Conservation (phyloP, 64 coral and sea anemone species). For the Stylophora pistillata region DNA sequence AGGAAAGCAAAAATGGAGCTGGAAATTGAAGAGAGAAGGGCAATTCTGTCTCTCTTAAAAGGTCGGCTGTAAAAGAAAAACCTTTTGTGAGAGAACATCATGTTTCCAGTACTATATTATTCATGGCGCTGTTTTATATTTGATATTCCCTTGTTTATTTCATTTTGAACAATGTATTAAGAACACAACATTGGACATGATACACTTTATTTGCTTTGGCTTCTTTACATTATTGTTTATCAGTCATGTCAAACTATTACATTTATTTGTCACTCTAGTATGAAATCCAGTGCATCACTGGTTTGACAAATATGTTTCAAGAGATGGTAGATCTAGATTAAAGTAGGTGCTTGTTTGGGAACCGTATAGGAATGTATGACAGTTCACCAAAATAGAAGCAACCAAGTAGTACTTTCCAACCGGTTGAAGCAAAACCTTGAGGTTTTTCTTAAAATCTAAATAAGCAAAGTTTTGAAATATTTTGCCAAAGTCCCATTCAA, state of each 20-base stretch:
- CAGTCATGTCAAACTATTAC: too few relatives aligned
- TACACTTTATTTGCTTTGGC: too few relatives aligned
- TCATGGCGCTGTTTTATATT: too few relatives aligned
- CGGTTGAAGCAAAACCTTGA: background rate
- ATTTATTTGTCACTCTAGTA: too few relatives aligned
- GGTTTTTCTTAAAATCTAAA: too few relatives aligned
- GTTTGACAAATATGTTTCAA: background rate
- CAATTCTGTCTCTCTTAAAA: slow-evolving; percentile 14
- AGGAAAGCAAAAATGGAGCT: slow-evolving; percentile 29
- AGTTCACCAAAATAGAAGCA: slow-evolving; percentile 1
- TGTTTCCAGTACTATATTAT: too few relatives aligned
- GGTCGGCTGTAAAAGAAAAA: background rate
- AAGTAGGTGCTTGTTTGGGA: slow-evolving; percentile 28
- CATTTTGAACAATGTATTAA: too few relatives aligned
- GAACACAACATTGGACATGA: too few relatives aligned
- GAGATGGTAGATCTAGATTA: background rate
- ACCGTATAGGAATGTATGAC: slow-evolving; percentile 28
- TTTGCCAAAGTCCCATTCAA: slow-evolving; percentile 17
- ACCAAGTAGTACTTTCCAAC: slow-evolving; percentile 27
- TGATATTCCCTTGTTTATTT: too few relatives aligned
- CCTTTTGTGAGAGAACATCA: too few relatives aligned
- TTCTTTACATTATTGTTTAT: too few relatives aligned
- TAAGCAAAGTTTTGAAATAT: slow-evolving; percentile 10
- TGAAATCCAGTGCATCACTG: too few relatives aligned
- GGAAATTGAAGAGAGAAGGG: slow-evolving; percentile 42